Percentiles rank a stretch among this genome's conserved stretches.
Evolutionary conservation across 2,888 invertebrate species (phyloP).

Genomic region (Bellardia pandia): DNA sequence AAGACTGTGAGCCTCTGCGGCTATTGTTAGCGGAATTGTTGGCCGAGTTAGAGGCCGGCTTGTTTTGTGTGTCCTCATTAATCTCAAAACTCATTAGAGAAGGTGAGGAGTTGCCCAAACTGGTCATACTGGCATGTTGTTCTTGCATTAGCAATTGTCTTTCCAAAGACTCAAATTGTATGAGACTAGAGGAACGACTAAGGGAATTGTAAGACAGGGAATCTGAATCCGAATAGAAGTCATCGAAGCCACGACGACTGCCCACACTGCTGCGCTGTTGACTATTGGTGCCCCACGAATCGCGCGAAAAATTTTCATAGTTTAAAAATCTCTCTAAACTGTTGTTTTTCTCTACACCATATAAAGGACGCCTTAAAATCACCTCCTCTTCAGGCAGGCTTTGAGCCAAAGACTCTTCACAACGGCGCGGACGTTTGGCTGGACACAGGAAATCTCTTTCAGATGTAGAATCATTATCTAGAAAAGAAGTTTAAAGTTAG

Average conservation of each 20-base stretch:
- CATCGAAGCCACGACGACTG: conserved; percentile 81
- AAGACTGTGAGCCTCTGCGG: conserved; percentile 80
- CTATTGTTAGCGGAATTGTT: conserved; percentile 79
- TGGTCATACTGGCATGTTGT: conserved; percentile 83
- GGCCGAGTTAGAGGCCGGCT: conserved; percentile 70
- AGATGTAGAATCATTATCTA: conserved; percentile 85
- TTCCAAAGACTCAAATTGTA: conserved; percentile 94
- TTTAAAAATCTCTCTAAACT: conserved; percentile 80
- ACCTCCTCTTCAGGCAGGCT: conserved; percentile 56
- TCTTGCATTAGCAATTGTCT: conserved; percentile 86
- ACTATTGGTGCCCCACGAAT: conserved; percentile 77
- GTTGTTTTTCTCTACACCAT: conserved; percentile 77
- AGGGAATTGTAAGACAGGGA: conserved; percentile 86
- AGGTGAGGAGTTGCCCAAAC: conserved; percentile 83
- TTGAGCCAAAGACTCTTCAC: conserved; percentile 82
- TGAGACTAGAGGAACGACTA: conserved; percentile 91
- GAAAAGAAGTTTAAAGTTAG: conserved; percentile 36
- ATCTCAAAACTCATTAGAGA: conserved; percentile 82
- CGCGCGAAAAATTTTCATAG: conserved; percentile 77
- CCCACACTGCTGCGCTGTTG: conserved; percentile 79
- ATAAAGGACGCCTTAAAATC: conserved; percentile 64
- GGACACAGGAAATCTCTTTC: conserved; percentile 91
- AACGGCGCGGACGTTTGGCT: conserved; percentile 88
- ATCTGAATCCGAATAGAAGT: conserved; percentile 84
- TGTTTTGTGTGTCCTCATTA: conserved; percentile 53